Conservation (phyloP, 2,113 vertebrate genomes). For the Pituophis catenifer region DNA sequence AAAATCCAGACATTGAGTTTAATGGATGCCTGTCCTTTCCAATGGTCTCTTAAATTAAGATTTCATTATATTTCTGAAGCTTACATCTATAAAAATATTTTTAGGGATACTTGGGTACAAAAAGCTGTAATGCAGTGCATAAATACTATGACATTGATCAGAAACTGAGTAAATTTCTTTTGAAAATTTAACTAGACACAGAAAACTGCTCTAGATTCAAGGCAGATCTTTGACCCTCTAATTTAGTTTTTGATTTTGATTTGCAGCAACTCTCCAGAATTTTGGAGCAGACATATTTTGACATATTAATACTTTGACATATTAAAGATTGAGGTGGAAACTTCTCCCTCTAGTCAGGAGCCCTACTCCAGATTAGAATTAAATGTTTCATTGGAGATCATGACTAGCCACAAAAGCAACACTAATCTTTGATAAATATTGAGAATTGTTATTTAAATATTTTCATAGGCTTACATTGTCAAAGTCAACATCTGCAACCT, state of each 20-base stretch:
- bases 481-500: neutral
- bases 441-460: conserved; percentile 15
- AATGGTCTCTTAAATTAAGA: neutral
- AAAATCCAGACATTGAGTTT: neutral
- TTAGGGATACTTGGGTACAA: neutral
- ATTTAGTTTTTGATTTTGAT: neutral
- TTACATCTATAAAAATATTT: neutral
- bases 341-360: neutral
- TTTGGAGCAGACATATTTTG: neutral
- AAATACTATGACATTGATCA: neutral
- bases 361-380: neutral
- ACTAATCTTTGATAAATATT: neutral
- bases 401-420: neutral
- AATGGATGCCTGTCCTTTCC: neutral
- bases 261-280: neutral
- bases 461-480: conserved; percentile 20
- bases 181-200: neutral
- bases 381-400: neutral
- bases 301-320: neutral
- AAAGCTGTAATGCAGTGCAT: neutral
- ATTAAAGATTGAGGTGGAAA: neutral
- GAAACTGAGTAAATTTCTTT: neutral
- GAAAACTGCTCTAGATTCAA: neutral
- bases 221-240: neutral
- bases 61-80: neutral